Evolutionary conservation across 2,113 vertebrate genomes (phyloP), one percentile per base, ranked within the genome.

Genomic region (Cynopterus brachyotis): DNA sequence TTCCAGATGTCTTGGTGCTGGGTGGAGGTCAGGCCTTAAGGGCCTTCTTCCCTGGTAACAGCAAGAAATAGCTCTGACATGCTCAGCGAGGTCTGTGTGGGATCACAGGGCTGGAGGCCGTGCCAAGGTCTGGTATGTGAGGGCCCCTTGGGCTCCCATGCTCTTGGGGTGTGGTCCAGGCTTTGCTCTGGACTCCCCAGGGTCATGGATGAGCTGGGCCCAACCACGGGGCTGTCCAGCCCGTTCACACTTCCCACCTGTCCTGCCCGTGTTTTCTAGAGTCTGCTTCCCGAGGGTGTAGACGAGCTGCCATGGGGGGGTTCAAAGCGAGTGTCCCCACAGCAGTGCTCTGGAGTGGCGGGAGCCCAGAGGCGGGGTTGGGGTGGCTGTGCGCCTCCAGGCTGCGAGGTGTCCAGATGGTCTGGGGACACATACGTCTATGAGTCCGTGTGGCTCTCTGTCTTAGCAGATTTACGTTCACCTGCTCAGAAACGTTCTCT

Each of bases 321-420:
- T 3, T 81, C 28, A 47, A 3, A 81, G 32, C 7, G 6, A 2
- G 24, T 3, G 16, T 57, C 8, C 28, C 15, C 1, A 0, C 1
- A 0, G 6, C 2, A 1, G 9, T 28, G 35, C 15, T 19, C 62
- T 4, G 20, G 59, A 53, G 69, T 17, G 9, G 8, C 0, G 0
- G 16, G 6, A 22, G 13, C 20, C 42, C 13, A 13, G 72, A 55
- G 55, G 55, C 19, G 30, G 2, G 24, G 47, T 8, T 30, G 13
- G 57, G 64, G 16, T 3, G 4, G 20, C 42, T 26, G 9, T 37
- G 35, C 6, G 35, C 10, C 16, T 13, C 5, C 1, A 16, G 20
- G 24, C 2, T 2, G n/a, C 50, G 3, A 30, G 12, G 1, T 13
- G 4, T 53, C 30, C 0, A 0, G 42, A 1, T 1, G 5, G 32